Evolutionary conservation across 1,140 invertebrate genomes (phyloP).

Genomic region (Triops longicaudatus): DNA sequence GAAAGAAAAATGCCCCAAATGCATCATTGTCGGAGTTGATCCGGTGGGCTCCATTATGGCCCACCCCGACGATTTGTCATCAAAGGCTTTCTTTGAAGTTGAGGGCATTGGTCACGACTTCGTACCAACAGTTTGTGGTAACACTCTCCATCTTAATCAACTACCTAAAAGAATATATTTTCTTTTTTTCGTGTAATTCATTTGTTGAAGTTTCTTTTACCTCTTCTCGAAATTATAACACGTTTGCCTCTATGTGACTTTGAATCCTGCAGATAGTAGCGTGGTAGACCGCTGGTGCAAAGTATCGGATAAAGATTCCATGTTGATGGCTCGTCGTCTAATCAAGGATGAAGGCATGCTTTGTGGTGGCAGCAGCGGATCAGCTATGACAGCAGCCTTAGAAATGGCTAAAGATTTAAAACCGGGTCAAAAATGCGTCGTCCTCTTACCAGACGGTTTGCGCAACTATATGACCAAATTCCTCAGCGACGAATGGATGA

Average conservation of each 20-base stretch:
- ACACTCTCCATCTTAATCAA: neutral
- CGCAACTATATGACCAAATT: conserved; percentile 60
- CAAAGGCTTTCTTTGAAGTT: conserved; percentile 50
- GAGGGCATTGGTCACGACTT: conserved; percentile 59
- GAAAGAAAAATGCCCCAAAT: conserved; percentile 32
- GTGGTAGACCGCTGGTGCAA: conserved; percentile 51
- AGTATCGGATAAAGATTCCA: conserved; percentile 47
- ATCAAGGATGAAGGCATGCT: conserved; percentile 49
- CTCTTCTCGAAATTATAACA: neutral
- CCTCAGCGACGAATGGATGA: conserved; percentile 54
- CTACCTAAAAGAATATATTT: no score
- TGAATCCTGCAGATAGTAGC: conserved; percentile 24
- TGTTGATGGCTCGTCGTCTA: conserved; percentile 48
- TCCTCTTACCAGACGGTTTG: conserved; percentile 51
- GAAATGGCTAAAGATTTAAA: conserved; percentile 46
- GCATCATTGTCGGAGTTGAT: conserved; percentile 48
- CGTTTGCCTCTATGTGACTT: neutral
- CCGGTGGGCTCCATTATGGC: conserved; percentile 53
- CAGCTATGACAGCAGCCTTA: conserved; percentile 37
- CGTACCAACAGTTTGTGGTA: conserved; percentile 50
- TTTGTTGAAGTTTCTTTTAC: neutral
- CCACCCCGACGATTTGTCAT: conserved; percentile 43
- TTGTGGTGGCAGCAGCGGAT: conserved; percentile 8
- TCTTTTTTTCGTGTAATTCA: neutral
- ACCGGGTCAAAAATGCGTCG: conserved; percentile 48